Conservation (phyloP, 2,888 invertebrate species). For the Leptarthrus brevirostris region DNA sequence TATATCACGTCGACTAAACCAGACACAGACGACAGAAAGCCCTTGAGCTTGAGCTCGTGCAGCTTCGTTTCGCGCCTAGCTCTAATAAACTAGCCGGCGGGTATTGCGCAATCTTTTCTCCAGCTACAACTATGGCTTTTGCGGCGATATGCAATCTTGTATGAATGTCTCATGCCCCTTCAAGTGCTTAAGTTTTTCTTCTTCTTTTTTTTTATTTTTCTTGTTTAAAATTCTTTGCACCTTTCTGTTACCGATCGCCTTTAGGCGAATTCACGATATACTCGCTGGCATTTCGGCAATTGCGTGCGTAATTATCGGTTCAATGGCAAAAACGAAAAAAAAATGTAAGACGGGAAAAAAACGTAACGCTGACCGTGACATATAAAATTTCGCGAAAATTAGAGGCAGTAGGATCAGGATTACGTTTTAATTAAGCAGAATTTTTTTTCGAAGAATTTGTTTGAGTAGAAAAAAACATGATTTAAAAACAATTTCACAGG, state of each 20-base stretch:
- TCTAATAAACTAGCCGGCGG: neutral
- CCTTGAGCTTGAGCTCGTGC: conserved; percentile 53
- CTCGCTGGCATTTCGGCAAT: neutral
- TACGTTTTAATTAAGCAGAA: too few species aligned
- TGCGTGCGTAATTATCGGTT: neutral
- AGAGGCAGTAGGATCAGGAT: too few species aligned
- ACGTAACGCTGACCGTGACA: neutral
- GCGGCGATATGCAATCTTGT: neutral
- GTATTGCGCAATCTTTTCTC: conserved; percentile 15
- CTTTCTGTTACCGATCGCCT: neutral
- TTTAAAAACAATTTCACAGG: too few species aligned
- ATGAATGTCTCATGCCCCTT: conserved; percentile 21
- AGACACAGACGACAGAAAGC: conserved; percentile 32
- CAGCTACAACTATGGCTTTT: neutral
- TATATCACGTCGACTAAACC: neutral
- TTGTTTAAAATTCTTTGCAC: neutral
- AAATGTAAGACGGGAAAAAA: neutral
- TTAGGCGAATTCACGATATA: neutral
- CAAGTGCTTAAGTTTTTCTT: neutral
- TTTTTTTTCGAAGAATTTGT: too few species aligned
- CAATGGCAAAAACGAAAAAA: neutral
- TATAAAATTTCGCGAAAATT: neutral
- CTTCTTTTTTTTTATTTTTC: neutral
- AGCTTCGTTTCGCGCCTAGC: conserved; percentile 1
- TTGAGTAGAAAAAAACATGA: too few species aligned